These are phyloP conservation scores for Oasisia sp. DNA, from an alignment of 2,888 invertebrate species.

Conservation along the genomic window DNA sequence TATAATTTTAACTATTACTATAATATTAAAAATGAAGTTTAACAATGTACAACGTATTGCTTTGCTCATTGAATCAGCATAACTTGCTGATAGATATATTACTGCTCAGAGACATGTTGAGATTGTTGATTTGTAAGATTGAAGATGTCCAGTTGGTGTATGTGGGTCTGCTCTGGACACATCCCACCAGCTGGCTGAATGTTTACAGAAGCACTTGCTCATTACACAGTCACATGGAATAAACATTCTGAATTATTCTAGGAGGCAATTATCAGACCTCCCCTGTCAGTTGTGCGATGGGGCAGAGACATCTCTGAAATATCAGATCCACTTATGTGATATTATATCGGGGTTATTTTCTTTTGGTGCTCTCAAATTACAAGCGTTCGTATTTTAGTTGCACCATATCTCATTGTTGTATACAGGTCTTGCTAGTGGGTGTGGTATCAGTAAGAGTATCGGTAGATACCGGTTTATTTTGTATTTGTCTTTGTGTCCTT, in stretches of 20 bases:
- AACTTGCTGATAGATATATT: background rate
- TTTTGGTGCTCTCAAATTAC: background rate
- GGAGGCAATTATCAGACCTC: background rate
- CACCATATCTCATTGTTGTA: background rate
- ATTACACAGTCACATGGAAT: background rate
- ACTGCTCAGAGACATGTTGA: background rate
- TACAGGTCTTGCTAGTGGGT: background rate
- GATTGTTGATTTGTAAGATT: background rate
- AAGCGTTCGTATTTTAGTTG: background rate
- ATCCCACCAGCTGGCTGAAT: background rate
- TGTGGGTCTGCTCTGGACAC: background rate
- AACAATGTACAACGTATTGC: too few species aligned
- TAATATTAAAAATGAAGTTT: too few species aligned
- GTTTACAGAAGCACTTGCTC: constrained; percentile 7
- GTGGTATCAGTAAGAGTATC: background rate
- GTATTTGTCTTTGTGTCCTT: background rate
- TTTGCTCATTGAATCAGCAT: background rate
- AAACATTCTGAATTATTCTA: background rate
- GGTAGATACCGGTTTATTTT: background rate
- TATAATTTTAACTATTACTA: too few species aligned
- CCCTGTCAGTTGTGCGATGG: background rate
- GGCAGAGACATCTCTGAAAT: background rate
- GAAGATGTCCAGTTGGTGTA: background rate
- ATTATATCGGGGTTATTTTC: background rate
- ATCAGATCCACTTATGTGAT: background rate